Base-by-base conservation (phyloP, 2,888 invertebrate genomes). In the Norana najaformis region DNA sequence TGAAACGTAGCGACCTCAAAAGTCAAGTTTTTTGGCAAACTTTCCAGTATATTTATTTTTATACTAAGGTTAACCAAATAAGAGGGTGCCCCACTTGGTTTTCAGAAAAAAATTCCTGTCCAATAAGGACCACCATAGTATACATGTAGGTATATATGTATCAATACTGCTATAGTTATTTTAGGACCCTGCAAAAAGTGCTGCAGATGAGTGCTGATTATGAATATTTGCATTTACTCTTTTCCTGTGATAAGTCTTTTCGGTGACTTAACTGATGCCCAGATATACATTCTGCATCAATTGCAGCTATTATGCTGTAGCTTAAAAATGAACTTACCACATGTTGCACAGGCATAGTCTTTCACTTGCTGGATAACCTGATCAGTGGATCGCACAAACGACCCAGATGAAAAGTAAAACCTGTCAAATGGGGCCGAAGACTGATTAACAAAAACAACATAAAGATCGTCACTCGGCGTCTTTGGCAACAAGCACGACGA, bases 281-380 rank as follows among this genome's bases (percentile, higher is more conserved):
- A 69, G 1, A 69, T n/a, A n/a, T 69, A 69, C 69, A 69, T 69
- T 6, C n/a, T 69, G n/a, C 69, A n/a, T n/a, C n/a, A n/a, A n/a
- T 11, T 69, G 30, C 16, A n/a, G 69, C 69, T n/a, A 69, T 69
- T n/a, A n/a, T n/a, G 11, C 6, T 69, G n/a, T n/a, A 69, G n/a
- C 30, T 11, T 69, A n/a, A 14, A 69, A 69, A 69, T 69, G 36
- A 35, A 85, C 85, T 35, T n/a, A 85, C 85, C 85, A 37, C 85
- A 85, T 18, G 34, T 85, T 36, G 85, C 85, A 36, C 85, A 85
- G 85, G 85, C 85, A 85, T 36, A 85, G 37, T 85, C 85, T 37
- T 37, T 37, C 36, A 85, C 85, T 35, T 85, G 36, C 85, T 23
- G 85, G 20, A 85, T 85, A 37, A 85, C 85, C 36, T 85, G 85